Percentiles rank a stretch among this genome's conserved stretches.
phyloP scores from a whole-genome alignment of 1,140 invertebrate species.

The Hylaeus anthracinus region DNA sequence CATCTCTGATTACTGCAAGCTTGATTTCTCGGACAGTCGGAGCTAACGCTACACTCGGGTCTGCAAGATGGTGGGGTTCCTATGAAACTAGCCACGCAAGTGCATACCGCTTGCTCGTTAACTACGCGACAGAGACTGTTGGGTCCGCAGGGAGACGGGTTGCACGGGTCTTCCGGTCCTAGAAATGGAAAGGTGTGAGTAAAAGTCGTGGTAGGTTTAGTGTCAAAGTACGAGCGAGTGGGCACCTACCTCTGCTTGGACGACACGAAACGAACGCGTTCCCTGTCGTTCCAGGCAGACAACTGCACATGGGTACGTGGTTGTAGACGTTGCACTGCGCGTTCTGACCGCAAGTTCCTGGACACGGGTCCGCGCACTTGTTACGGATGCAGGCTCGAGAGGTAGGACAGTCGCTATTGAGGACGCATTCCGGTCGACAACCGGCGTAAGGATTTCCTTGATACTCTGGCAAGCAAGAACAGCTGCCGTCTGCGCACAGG shows the following conservation, averaged over 20 bases:
- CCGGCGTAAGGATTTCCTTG: constrained; percentile 86
- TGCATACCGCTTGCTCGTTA: constrained; percentile 80
- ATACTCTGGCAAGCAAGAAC: constrained; percentile 84
- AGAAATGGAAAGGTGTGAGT: constrained; percentile 52
- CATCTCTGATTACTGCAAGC: constrained; percentile 86
- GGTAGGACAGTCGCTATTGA: constrained; percentile 86
- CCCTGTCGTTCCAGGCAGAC: constrained; percentile 84
- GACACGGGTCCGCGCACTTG: constrained; percentile 89
- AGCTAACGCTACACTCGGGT: constrained; percentile 86
- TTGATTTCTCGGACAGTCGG: constrained; percentile 83
- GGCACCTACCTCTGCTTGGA: constrained; percentile 77
- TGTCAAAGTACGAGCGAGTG: background rate
- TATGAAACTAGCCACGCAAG: constrained; percentile 83
- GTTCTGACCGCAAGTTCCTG: constrained; percentile 86
- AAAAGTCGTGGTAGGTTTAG: background rate
- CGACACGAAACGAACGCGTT: constrained; percentile 86
- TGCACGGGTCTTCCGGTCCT: constrained; percentile 76
- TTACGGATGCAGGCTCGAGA: constrained; percentile 86
- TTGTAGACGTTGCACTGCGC: constrained; percentile 86
- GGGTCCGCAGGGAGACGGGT: constrained; percentile 81
- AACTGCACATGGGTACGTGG: constrained; percentile 87
- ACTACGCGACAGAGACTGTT: constrained; percentile 77
- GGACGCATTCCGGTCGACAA: constrained; percentile 86
- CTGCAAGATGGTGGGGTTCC: constrained; percentile 84
- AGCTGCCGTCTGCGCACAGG: constrained; percentile 82